Percentiles rank a stretch among this genome's conserved stretches.
These are phyloP conservation scores for Anguilla obscura DNA, from an alignment of 2,797 vertebrate genomes.

Conservation along the genomic window DNA sequence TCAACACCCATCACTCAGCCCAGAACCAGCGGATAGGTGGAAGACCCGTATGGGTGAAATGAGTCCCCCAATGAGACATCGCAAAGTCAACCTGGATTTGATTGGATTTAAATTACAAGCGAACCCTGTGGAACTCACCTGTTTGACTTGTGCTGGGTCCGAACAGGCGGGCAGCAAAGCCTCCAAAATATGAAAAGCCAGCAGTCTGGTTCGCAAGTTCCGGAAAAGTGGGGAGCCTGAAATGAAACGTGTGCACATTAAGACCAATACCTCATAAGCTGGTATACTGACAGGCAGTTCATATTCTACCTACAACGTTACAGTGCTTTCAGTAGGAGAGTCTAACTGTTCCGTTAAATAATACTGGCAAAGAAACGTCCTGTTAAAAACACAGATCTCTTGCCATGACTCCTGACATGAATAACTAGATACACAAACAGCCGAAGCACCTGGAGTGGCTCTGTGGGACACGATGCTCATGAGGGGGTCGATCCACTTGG, in stretches of 20 bases:
- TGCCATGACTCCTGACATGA: neutral
- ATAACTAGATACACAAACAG: neutral
- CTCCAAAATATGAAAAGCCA: conserved; percentile 80
- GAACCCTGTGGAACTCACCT: conserved; percentile 55
- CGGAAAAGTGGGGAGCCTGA: conserved; percentile 71
- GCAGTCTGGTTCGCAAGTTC: conserved; percentile 77
- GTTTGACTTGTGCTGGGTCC: conserved; percentile 69
- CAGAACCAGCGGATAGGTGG: neutral
- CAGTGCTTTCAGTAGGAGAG: conserved; percentile 8
- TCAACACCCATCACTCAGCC: neutral
- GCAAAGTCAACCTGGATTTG: neutral
- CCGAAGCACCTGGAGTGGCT: conserved; percentile 66
- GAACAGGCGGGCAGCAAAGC: conserved; percentile 73
- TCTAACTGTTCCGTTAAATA: neutral
- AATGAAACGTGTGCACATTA: neutral
- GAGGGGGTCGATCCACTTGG: conserved; percentile 77
- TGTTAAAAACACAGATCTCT: neutral
- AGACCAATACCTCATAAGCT: neutral
- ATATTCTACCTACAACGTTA: neutral
- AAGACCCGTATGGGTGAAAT: neutral
- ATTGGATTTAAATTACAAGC: neutral
- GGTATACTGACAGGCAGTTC: neutral
- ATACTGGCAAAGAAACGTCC: neutral
- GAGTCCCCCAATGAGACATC: no score
- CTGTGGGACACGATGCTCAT: conserved; percentile 75